Percentiles rank a stretch among this genome's conserved stretches.
These are phyloP conservation scores for Zaprionus nigranus DNA, from an alignment of 1,140 invertebrate genomes.

Conservation along the genomic window DNA sequence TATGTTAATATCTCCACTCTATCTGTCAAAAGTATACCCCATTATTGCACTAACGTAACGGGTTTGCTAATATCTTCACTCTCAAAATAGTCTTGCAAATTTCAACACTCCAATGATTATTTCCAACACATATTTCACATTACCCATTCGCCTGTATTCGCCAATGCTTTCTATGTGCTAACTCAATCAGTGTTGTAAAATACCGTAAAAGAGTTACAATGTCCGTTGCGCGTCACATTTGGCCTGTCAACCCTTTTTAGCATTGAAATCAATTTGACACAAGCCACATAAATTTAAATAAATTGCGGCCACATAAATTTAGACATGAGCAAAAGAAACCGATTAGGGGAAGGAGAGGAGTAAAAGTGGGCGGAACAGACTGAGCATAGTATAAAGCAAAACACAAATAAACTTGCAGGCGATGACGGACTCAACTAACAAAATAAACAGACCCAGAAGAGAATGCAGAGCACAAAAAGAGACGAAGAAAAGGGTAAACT, in stretches of 20 bases:
- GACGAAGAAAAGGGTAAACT: slow-evolving; percentile 52
- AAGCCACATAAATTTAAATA: slow-evolving; percentile 82
- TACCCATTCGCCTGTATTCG: slow-evolving; percentile 16
- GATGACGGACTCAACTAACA: slow-evolving; percentile 78
- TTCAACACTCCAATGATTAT: slow-evolving; percentile 32
- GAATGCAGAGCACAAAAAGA: slow-evolving; percentile 3
- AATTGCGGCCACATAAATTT: slow-evolving; percentile 80
- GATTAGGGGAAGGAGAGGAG: background rate
- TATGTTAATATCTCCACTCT: too few species aligned
- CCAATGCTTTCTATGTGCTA: slow-evolving; percentile 23
- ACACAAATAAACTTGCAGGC: slow-evolving; percentile 73
- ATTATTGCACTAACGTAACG: too few species aligned
- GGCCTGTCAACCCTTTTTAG: slow-evolving; percentile 78
- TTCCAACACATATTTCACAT: slow-evolving; percentile 22
- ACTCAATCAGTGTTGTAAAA: slow-evolving; percentile 74
- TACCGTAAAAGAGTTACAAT: slow-evolving; percentile 3
- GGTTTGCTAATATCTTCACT: background rate
- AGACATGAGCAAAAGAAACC: slow-evolving; percentile 56
- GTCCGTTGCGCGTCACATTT: slow-evolving; percentile 40
- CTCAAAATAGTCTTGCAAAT: background rate
- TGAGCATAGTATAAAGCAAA: slow-evolving; percentile 64
- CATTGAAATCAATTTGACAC: slow-evolving; percentile 82
- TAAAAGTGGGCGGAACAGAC: slow-evolving; percentile 12
- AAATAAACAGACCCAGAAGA: slow-evolving; percentile 56
- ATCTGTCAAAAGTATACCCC: too few species aligned